These are phyloP conservation scores for Odobenus rosmarus DNA, from an alignment of 2,113 vertebrate genomes.

Conservation along the genomic window DNA sequence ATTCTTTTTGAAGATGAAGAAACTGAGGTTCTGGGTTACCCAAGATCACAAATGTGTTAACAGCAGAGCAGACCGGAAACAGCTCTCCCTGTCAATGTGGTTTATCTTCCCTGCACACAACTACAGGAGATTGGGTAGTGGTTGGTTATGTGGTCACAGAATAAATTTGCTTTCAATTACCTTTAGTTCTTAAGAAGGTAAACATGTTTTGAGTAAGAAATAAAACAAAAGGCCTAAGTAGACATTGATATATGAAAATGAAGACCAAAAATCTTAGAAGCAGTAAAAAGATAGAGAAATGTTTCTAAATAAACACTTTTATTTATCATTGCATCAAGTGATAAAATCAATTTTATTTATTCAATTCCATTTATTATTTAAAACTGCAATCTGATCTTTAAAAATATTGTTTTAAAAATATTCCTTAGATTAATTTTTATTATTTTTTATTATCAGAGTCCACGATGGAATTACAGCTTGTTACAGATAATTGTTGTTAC, in stretches of 20 bases:
- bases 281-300: not conserved
- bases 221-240: not conserved
- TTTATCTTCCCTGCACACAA: not conserved
- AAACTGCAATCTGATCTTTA: conserved; percentile 20
- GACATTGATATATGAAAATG: not conserved
- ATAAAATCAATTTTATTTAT: not conserved
- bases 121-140: not conserved
- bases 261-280: not conserved
- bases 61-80: not conserved
- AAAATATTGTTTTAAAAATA: conserved; percentile 65
- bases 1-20: not conserved
- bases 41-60: not conserved
- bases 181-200: not conserved
- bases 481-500: conserved; percentile 58
- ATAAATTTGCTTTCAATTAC: not conserved
- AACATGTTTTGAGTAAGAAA: conserved; percentile 8
- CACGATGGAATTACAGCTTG: conserved; percentile 66
- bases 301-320: not conserved
- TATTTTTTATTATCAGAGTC: conserved; percentile 65
- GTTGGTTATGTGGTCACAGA: not conserved
- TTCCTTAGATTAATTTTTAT: conserved; percentile 74
- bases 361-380: conserved; percentile 16
- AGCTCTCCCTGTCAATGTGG: not conserved
- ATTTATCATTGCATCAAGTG: not conserved
- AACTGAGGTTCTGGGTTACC: not conserved